A percentile compares a stretch with the other conserved stretches of the same genome.
Evolutionary conservation across 2,113 vertebrate genomes (phyloP).

Genomic region (Neogobius melanostomus): DNA sequence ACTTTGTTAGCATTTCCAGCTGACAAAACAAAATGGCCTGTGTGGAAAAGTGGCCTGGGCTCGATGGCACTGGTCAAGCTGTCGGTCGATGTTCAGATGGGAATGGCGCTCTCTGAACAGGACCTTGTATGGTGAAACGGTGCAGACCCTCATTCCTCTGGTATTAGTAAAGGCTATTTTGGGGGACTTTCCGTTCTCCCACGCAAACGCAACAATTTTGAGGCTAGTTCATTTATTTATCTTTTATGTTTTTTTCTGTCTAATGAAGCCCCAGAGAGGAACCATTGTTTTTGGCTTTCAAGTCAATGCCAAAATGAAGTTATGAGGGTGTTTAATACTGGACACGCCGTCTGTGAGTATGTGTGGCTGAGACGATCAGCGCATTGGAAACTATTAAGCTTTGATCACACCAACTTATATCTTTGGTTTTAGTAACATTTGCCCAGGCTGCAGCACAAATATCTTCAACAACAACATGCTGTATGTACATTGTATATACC

Average conservation of each 20-base stretch:
- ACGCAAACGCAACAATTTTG: slow-evolving; percentile 73
- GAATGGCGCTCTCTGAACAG: slow-evolving; percentile 40
- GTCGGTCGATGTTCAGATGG: slow-evolving; percentile 23
- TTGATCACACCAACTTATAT: slow-evolving; percentile 15
- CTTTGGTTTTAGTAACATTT: slow-evolving; percentile 5
- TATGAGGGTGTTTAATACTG: slow-evolving; percentile 37
- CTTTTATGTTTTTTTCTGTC: slow-evolving; percentile 69
- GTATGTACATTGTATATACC: not conserved
- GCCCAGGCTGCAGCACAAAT: not conserved
- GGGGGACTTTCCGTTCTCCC: slow-evolving; percentile 76
- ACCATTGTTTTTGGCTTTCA: slow-evolving; percentile 73
- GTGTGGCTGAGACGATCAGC: slow-evolving; percentile 46
- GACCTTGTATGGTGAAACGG: slow-evolving; percentile 79
- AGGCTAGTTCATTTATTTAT: slow-evolving; percentile 81
- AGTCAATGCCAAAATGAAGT: slow-evolving; percentile 23
- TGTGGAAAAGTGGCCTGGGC: slow-evolving; percentile 16
- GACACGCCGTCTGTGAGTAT: slow-evolving; percentile 46
- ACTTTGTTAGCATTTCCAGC: no score
- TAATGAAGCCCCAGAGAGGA: slow-evolving; percentile 73
- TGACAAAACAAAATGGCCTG: slow-evolving; percentile 30
- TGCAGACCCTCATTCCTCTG: slow-evolving; percentile 72
- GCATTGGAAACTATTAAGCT: slow-evolving; percentile 26
- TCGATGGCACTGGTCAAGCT: slow-evolving; percentile 34
- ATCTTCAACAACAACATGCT: not conserved
- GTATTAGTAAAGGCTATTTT: slow-evolving; percentile 73